These are phyloP conservation scores for Platysteira castanea DNA, from an alignment of 2,113 vertebrate genomes.

Conservation along the genomic window DNA sequence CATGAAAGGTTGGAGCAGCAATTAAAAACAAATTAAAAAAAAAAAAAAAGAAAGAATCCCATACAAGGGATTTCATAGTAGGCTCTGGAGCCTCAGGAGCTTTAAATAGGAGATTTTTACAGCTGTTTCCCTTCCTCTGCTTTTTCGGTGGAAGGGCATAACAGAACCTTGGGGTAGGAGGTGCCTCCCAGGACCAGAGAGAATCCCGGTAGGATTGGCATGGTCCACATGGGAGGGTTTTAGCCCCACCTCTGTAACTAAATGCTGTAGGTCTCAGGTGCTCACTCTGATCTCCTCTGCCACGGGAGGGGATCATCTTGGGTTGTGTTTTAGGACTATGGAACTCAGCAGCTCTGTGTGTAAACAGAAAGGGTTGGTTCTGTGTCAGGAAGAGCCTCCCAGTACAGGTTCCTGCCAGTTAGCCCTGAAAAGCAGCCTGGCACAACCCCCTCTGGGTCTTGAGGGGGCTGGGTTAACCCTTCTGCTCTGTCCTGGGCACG, in stretches of 20 bases:
- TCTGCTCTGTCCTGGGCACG: not conserved
- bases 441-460: not conserved
- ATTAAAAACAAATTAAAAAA: slow-evolving; percentile 39
- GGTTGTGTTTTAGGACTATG: not conserved
- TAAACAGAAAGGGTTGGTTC: not conserved
- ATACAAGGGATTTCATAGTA: slow-evolving; percentile 27
- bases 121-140: slow-evolving; percentile 29
- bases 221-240: not conserved
- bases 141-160: not conserved
- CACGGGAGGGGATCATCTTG: fast-evolving
- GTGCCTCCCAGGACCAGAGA: not conserved
- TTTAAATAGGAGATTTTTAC: slow-evolving; percentile 53
- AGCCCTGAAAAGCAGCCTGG: not conserved
- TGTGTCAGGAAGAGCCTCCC: not conserved
- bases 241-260: not conserved
- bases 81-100: slow-evolving; percentile 9
- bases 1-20: slow-evolving; percentile 50
- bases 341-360: not conserved
- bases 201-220: not conserved
- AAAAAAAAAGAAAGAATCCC: not conserved
- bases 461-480: not conserved
- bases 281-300: not conserved
- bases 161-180: not conserved
- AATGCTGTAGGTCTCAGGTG: not conserved
- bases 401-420: not conserved